phyloP scores from a whole-genome alignment of 2,113 vertebrate species.

The Turnix velox region DNA sequence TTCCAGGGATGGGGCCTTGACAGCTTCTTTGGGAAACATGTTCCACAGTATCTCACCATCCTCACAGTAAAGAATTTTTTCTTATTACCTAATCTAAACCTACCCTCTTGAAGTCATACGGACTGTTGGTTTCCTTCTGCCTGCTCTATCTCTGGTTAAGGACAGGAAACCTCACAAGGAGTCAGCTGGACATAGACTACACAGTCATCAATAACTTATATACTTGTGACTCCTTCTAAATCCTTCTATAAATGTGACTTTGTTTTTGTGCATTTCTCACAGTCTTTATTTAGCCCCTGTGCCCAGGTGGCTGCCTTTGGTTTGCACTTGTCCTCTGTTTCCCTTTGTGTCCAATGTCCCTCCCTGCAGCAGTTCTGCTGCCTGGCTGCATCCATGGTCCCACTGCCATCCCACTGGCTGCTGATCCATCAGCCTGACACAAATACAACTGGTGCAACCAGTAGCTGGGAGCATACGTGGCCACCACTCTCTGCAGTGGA shows the following conservation, averaged over 20 bases:
- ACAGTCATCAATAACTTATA: too few relatives aligned
- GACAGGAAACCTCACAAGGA: rapidly evolving
- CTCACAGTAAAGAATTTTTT: not conserved
- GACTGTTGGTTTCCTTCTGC: not conserved
- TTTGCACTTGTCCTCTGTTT: not conserved
- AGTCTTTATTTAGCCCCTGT: not conserved
- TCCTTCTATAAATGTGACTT: not conserved
- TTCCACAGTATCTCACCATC: not conserved
- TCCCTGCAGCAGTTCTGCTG: not conserved
- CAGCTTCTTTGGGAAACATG: not conserved
- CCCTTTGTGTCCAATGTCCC: not conserved
- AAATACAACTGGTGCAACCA: not conserved
- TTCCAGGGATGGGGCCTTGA: not conserved
- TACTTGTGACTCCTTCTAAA: rapidly evolving
- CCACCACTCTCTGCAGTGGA: not conserved
- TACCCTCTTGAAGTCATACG: not conserved
- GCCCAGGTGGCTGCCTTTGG: rapidly evolving
- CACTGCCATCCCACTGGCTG: rapidly evolving
- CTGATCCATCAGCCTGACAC: rapidly evolving
- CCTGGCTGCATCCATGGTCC: not conserved
- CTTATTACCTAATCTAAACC: not conserved
- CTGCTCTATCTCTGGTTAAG: not conserved
- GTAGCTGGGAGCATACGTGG: not conserved
- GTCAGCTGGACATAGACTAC: rapidly evolving
- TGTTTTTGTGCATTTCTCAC: not conserved